Conservation (phyloP, 1,140 invertebrate genomes). For the Panagrolaimus sp. region DNA sequence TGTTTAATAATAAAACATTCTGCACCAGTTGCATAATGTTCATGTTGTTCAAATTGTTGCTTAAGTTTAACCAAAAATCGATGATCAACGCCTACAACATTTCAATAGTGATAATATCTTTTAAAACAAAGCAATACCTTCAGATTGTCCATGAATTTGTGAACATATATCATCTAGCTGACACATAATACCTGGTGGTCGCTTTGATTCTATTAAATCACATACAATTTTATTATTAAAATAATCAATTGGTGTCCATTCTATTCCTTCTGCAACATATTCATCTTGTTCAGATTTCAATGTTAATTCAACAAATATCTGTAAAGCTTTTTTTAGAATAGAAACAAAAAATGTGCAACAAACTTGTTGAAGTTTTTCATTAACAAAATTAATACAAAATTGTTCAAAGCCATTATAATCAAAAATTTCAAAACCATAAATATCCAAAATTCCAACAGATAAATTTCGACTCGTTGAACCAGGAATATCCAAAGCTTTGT, state of each 20-base stretch:
- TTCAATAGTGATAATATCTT: no score
- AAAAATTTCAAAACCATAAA: conserved; percentile 70
- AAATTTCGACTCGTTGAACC: conserved; percentile 27
- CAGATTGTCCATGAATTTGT: conserved; percentile 67
- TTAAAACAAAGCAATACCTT: neutral
- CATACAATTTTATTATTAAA: conserved; percentile 73
- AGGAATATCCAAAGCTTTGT: conserved; percentile 51
- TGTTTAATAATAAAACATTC: conserved; percentile 69
- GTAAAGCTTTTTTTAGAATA: no score
- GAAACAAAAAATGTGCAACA: no score
- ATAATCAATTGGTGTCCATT: conserved; percentile 71
- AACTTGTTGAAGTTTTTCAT: conserved; percentile 71
- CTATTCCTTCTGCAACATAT: conserved; percentile 69
- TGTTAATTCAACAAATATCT: conserved; percentile 71
- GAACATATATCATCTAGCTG: conserved; percentile 73
- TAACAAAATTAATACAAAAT: conserved; percentile 81
- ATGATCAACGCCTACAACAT: conserved; percentile 47
- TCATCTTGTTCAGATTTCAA: conserved; percentile 73
- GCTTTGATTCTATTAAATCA: conserved; percentile 66
- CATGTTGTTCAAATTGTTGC: conserved; percentile 63
- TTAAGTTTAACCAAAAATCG: conserved; percentile 64
- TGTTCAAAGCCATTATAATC: conserved; percentile 64
- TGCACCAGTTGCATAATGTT: conserved; percentile 65
- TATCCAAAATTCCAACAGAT: conserved; percentile 65
- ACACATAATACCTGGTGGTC: conserved; percentile 65